Evolutionary conservation across 2,113 vertebrate genomes (phyloP), one percentile per base, ranked within the genome.

Genomic region (Catagonus wagneri): DNA sequence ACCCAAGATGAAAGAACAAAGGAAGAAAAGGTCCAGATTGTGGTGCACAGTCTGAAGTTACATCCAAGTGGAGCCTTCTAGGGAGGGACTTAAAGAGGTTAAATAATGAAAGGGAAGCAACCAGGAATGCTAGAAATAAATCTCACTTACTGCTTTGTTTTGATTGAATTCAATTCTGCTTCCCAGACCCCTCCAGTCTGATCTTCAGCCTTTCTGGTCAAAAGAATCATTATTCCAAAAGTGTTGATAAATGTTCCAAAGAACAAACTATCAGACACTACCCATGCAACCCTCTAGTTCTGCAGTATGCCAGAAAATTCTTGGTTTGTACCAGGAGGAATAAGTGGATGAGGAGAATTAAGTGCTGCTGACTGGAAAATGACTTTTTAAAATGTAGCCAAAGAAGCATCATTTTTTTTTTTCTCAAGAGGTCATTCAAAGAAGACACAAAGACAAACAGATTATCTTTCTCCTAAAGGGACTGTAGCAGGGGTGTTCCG

Each of bases 221-320:
- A 93, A 96, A 93, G 94, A 97, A 96, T 96, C 78, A 86, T 94
- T 94, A 90, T 96, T 94, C 89, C 23, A 94, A 86, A 81, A 85
- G 90, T 10, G 25, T 89, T 91, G 83, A 87, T 78, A 95, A 74
- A 22, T 19, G n/a, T 90, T 96, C 66, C 92, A 96, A 79, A 95
- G 83, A 94, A 56, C 44, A 68, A 83, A 92, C 78, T 83, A 36
- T 80, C 87, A 79, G 92, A 89, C 74, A 85, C 93, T 84, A 76
- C 75, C 93, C 81, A 90, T 79, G 65, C 34, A 94, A 58, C 76
- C 61, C 19, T 69, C 74, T 50, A 63, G 34, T 94, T 96, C 39
- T 85, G 29, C 95, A 90, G 50, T 65, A 68, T 39, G 93, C 94
- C 96, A 96, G 90, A 92, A 94, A 93, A 78, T 87, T 96, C 85